phyloP scores from a whole-genome alignment of 2,113 vertebrate species.

The Pollachius pollachius region DNA sequence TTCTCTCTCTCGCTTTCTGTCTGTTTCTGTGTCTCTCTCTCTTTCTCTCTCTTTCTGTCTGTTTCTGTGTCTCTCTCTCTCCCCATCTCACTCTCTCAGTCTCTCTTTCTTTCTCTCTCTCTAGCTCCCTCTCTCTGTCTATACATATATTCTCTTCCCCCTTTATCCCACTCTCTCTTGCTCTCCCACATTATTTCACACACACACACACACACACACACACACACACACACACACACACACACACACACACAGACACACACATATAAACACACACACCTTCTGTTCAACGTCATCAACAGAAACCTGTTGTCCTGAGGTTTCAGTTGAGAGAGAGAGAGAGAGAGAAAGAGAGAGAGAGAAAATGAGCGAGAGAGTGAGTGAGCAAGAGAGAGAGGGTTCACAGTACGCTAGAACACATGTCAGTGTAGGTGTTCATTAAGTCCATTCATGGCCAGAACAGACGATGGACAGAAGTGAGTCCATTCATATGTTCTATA shows the following conservation, averaged over 20 bases:
- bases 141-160: not conserved
- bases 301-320: no score
- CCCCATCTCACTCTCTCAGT: not conserved
- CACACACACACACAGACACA: constrained; percentile 1
- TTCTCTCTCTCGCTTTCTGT: not conserved
- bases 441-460: no score
- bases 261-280: constrained; percentile 2
- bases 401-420: no score
- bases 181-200: not conserved
- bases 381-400: no score
- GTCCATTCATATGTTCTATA: no score
- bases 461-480: no score
- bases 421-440: no score
- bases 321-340: no score
- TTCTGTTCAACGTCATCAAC: not conserved
- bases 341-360: no score
- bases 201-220: constrained; percentile 1
- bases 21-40: not conserved
- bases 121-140: not conserved
- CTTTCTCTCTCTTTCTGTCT: not conserved
- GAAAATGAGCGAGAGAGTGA: no score
- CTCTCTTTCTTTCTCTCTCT: not conserved
- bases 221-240: constrained; percentile 3
- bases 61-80: not conserved
- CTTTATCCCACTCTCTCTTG: not conserved